Evolutionary conservation across 2,888 invertebrate species (phyloP), one percentile per base, ranked within the genome.

Genomic region (Oscheius sp.): DNA sequence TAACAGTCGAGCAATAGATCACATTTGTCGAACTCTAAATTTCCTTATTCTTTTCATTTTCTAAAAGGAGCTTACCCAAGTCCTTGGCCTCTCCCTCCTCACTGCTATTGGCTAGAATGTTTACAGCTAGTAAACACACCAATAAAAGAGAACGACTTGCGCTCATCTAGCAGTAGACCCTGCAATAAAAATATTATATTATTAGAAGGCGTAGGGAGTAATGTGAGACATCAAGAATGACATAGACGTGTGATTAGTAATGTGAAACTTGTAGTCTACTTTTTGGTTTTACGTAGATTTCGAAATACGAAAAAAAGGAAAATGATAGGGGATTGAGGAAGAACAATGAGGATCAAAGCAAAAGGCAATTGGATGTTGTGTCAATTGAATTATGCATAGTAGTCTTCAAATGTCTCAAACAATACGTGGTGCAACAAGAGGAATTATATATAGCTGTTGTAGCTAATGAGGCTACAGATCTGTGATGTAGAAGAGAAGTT

Each of bases 1-100:
- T 43, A 61, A 43, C 61, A 61, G 18, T 61, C 61, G 41, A 61
- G 43, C 12, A 61, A 43, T 21, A 61, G 23, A 61, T 61, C 61
- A 43, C 61, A 61, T 41, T 61, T 61, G 25, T 41, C 43, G 41
- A 61, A 21, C 6, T 61, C 61, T 61, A 25, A 21, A 45, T 21
- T 58, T 27, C 13, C n/a, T 23, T 16, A 6, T 3, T 35, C 35
- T 13, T 2, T 29, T 16, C 27, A 58, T 9, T 27, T 29, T 16
- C 29, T n/a, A n/a, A 27, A 27, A 0, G 13, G 29, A n/a, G 12
- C 12, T 58, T n/a, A 58, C 58, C 58, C 27, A 29, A 16, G 29
- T 58, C 58, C 27, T 29, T 58, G 21, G 21, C 58, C 13, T 58
- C 21, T 25, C 27, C 58, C 2, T 27, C 58, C 2, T 58, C 29